These are phyloP conservation scores for Boleophthalmus pectinirostris DNA, from an alignment of 2,113 vertebrate genomes.

Conservation along the genomic window DNA sequence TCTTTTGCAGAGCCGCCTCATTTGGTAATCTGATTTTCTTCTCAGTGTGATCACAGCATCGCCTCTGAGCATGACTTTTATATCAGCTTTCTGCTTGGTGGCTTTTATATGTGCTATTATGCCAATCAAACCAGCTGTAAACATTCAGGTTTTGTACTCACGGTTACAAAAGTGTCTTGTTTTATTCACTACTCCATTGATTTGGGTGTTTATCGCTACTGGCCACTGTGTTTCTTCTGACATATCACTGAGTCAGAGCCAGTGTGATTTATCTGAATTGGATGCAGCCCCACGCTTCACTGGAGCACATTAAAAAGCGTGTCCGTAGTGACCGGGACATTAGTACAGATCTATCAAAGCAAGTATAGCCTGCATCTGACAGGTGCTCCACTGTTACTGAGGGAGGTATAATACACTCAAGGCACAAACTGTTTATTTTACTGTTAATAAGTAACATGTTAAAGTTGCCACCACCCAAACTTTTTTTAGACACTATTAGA, in stretches of 20 bases:
- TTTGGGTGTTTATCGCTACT: neutral
- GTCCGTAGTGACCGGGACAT: neutral
- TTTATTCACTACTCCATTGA: neutral
- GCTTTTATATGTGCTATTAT: neutral
- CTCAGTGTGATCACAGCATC: neutral
- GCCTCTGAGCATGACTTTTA: neutral
- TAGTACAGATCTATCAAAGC: neutral
- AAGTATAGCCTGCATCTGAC: neutral
- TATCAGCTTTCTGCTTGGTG: neutral
- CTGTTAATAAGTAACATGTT: slow-evolving; percentile 53
- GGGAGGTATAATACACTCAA: neutral
- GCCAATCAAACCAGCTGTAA: neutral
- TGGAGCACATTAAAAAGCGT: neutral
- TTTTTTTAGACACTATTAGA: neutral
- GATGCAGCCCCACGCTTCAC: neutral
- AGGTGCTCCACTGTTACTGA: slow-evolving; percentile 26
- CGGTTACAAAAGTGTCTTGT: neutral
- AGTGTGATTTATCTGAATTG: neutral
- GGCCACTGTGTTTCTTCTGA: neutral
- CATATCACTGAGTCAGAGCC: slow-evolving; percentile 11
- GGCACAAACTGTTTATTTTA: slow-evolving; percentile 43
- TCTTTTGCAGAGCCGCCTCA: neutral
- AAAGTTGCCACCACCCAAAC: slow-evolving; percentile 13
- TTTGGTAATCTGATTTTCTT: slow-evolving; percentile 7
- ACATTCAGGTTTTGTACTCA: neutral